A percentile compares a stretch with the other conserved stretches of the same genome.
These are phyloP conservation scores for Calonectris borealis DNA, from an alignment of 2,113 vertebrate species.

Conservation along the genomic window DNA sequence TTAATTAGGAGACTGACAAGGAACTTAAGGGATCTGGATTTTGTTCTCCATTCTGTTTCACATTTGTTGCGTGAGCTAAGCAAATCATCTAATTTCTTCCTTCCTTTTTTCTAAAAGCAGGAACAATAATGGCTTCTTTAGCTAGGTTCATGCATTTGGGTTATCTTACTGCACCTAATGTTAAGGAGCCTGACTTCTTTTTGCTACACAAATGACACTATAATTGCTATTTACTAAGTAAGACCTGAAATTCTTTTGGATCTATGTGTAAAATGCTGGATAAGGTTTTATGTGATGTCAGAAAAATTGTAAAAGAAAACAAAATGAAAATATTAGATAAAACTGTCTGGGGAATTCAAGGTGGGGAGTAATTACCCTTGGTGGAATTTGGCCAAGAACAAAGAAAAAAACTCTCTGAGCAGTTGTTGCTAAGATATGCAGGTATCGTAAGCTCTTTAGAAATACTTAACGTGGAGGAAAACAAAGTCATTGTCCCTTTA, in stretches of 20 bases:
- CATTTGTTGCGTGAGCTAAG: not conserved
- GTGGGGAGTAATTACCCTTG: not conserved
- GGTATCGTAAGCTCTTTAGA: not conserved
- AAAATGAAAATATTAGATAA: not conserved
- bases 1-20: not conserved
- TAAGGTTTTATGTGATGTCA: not conserved
- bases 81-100: not conserved
- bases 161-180: not conserved
- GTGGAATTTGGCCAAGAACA: not conserved
- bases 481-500: not conserved
- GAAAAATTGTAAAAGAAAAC: not conserved
- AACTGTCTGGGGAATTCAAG: not conserved
- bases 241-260: not conserved
- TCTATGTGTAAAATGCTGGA: rapidly evolving
- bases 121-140: not conserved
- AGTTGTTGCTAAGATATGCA: too few relatives aligned
- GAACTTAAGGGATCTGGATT: not conserved
- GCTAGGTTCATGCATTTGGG: not conserved
- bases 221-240: not conserved
- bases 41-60: not conserved
- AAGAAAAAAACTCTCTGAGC: not conserved
- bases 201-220: not conserved
- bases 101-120: not conserved
- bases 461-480: not conserved
- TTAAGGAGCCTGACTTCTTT: not conserved